phyloP scores from a whole-genome alignment of 1,140 invertebrate genomes.

The Drosophila nikananu region DNA sequence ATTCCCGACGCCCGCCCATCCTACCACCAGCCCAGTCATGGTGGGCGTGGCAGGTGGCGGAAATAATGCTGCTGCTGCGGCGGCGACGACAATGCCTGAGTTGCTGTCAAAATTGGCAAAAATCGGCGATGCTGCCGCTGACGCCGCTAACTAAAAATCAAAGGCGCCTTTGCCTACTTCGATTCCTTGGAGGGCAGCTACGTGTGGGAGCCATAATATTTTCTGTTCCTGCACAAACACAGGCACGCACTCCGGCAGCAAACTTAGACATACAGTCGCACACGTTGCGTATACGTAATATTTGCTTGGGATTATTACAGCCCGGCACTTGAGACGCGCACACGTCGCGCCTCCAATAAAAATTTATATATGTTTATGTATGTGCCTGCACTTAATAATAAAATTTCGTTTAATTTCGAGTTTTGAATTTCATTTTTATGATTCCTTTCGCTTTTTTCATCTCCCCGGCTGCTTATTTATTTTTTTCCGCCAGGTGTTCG shows the following conservation, averaged over 20 bases:
- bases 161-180: conserved; percentile 55
- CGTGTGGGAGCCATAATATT: conserved; percentile 75
- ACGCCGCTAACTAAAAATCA: conserved; percentile 77
- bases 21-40: not conserved
- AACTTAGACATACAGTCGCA: conserved; percentile 29
- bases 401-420: conserved; percentile 80
- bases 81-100: conserved; percentile 41
- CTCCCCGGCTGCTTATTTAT: conserved; percentile 27
- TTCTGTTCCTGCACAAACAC: conserved; percentile 41
- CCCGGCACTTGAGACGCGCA: conserved; percentile 60
- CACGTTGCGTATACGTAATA: conserved; percentile 72
- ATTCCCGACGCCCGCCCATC: conserved; percentile 44
- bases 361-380: conserved; percentile 42
- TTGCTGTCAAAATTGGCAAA: conserved; percentile 79
- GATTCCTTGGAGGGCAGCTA: conserved; percentile 44
- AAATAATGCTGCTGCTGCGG: conserved; percentile 77
- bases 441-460: conserved; percentile 28
- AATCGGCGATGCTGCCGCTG: conserved; percentile 61
- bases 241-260: conserved; percentile 13
- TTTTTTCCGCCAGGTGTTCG: conserved; percentile 55
- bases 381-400: conserved; percentile 65
- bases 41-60: conserved; percentile 72
- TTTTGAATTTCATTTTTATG: conserved; percentile 73
- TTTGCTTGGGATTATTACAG: conserved; percentile 73
- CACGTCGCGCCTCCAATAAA: conserved; percentile 64